phyloP scores from a whole-genome alignment of 1,140 invertebrate species.

The Procambarus virginalis region DNA sequence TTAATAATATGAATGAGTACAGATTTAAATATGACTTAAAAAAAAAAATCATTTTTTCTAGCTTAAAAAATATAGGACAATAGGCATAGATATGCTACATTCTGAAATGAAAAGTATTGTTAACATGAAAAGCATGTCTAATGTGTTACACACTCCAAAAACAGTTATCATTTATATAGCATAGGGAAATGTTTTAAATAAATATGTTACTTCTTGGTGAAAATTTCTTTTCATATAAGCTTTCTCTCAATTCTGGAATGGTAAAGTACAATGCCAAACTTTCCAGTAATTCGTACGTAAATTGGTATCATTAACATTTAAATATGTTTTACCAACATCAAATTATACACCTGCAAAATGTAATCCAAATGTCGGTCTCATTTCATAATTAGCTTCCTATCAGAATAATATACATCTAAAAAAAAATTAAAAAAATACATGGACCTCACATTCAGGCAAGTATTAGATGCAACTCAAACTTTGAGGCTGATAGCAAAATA shows the following conservation, averaged over 20 bases:
- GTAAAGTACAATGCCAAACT: not conserved
- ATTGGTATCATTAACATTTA: not conserved
- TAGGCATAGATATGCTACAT: not conserved
- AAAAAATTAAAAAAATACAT: not conserved
- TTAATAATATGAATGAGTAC: not conserved
- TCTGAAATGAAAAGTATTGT: not conserved
- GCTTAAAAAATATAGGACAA: too few relatives aligned
- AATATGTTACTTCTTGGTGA: not conserved
- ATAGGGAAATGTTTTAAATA: not conserved
- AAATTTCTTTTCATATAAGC: not conserved
- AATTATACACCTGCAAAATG: not conserved
- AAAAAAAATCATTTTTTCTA: not conserved
- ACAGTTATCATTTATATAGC: not conserved
- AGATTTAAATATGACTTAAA: not conserved
- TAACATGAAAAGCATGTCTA: conserved; percentile 1
- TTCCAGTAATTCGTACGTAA: not conserved
- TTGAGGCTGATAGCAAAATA: not conserved
- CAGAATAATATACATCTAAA: not conserved
- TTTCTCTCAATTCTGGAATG: not conserved
- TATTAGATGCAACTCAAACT: not conserved
- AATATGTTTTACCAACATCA: not conserved
- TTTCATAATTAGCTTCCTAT: not conserved
- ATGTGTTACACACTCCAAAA: not conserved
- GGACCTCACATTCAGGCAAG: not conserved
- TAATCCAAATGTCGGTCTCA: not conserved